Percentiles rank a stretch among this genome's conserved stretches.
These are phyloP conservation scores for Pristionchus mayeri DNA, from an alignment of 2,888 invertebrate genomes.

Conservation along the genomic window DNA sequence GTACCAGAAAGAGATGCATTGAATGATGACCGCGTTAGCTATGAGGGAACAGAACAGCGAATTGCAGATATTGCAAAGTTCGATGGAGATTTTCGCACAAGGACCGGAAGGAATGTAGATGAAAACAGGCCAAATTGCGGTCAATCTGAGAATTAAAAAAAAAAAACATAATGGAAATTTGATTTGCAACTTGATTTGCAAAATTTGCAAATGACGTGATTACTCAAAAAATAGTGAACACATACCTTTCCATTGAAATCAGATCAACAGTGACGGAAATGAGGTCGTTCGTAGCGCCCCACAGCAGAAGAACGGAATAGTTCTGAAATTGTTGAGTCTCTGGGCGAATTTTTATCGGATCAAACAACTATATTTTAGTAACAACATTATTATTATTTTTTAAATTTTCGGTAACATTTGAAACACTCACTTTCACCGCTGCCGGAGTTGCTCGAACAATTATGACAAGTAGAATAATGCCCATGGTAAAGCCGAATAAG, in stretches of 20 bases:
- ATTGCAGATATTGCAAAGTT: constrained; percentile 24
- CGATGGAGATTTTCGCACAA: neutral
- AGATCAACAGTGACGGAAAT: neutral
- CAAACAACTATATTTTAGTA: neutral
- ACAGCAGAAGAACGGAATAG: constrained; percentile 1
- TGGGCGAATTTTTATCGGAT: no score
- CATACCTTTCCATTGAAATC: constrained; percentile 12
- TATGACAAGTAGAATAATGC: neutral
- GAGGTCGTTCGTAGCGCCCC: neutral
- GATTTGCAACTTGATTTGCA: no score
- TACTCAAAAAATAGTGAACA: no score
- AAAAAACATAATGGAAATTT: no score
- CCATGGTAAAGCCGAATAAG: neutral
- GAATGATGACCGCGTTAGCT: neutral
- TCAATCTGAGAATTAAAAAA: neutral
- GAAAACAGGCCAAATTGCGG: neutral
- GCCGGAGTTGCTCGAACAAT: neutral
- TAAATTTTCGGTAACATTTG: neutral
- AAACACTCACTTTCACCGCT: neutral
- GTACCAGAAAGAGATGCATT: constrained; percentile 10
- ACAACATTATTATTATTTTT: no score
- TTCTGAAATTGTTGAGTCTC: neutral
- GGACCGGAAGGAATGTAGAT: constrained; percentile 10
- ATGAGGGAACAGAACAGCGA: neutral
- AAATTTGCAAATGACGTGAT: no score